Percentiles rank a stretch among this genome's conserved stretches.
Conservation (phyloP, 2,113 vertebrate genomes). For the Origma solitaria region DNA sequence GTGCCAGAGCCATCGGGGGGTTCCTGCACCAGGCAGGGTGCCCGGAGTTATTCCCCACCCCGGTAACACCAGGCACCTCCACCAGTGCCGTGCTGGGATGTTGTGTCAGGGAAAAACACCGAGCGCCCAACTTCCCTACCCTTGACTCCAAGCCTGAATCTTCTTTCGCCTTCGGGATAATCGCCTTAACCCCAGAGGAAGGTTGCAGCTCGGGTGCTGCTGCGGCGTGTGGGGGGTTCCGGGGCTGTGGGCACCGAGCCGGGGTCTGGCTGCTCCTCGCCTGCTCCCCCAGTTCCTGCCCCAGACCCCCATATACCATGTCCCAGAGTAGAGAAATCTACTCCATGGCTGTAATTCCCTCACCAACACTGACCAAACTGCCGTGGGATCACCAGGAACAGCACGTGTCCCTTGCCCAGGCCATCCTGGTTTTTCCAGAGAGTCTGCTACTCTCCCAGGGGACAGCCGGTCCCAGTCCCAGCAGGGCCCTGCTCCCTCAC, state of each 20-base stretch:
- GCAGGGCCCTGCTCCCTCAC: neutral
- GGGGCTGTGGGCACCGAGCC: neutral
- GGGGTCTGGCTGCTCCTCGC: neutral
- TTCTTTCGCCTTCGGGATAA: neutral
- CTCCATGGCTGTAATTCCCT: neutral
- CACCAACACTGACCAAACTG: neutral
- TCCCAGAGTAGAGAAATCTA: neutral
- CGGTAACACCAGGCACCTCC: neutral
- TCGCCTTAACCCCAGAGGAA: neutral
- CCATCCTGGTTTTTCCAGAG: neutral
- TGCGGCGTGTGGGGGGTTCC: rapidly evolving
- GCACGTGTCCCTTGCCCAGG: too few relatives aligned
- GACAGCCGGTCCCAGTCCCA: neutral
- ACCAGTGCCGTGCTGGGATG: neutral
- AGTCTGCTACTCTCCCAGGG: neutral
- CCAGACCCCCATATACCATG: rapidly evolving
- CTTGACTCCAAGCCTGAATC: neutral
- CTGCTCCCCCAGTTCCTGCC: neutral
- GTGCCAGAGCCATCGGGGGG: rapidly evolving
- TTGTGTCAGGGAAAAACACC: neutral
- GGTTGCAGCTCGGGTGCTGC: neutral
- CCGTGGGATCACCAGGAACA: neutral
- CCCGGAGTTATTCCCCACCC: neutral
- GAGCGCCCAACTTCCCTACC: neutral
- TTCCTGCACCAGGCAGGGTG: neutral